Percentiles rank a stretch among this genome's conserved stretches.
These are phyloP conservation scores for Oligia strigilis DNA, from an alignment of 2,888 invertebrate species.

Conservation along the genomic window DNA sequence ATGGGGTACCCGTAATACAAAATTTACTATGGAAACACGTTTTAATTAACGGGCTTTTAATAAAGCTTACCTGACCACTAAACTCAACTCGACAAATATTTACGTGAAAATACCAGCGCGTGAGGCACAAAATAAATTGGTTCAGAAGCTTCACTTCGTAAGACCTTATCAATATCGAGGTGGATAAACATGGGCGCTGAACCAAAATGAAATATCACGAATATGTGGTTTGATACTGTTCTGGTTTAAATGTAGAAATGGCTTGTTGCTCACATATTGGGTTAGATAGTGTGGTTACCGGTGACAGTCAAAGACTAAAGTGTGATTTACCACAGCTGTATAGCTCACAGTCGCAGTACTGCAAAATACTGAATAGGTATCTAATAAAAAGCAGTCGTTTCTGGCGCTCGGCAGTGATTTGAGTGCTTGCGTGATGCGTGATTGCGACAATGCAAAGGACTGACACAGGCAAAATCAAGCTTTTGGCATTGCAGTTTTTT, in stretches of 20 bases:
- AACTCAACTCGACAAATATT: constrained; percentile 29
- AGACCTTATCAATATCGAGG: neutral
- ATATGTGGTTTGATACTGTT: neutral
- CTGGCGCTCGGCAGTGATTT: neutral
- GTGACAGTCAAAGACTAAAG: neutral
- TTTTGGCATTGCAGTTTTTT: neutral
- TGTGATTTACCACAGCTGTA: neutral
- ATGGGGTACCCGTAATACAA: constrained; percentile 8
- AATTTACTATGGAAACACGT: constrained; percentile 15
- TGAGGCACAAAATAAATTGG: neutral
- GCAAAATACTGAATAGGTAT: neutral
- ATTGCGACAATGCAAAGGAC: neutral
- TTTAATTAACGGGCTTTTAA: constrained; percentile 39
- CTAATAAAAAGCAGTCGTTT: neutral
- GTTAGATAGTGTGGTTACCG: neutral
- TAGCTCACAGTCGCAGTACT: neutral
- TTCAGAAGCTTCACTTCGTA: constrained; percentile 19
- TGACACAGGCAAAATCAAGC: neutral
- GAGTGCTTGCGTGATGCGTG: neutral
- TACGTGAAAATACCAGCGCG: constrained; percentile 42
- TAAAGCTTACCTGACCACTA: constrained; percentile 54
- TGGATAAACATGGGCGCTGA: neutral
- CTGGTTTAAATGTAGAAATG: neutral
- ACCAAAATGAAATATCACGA: neutral
- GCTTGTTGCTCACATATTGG: neutral